Base-by-base conservation (phyloP, 2,797 vertebrate genomes). In the Cyprinella venusta region DNA sequence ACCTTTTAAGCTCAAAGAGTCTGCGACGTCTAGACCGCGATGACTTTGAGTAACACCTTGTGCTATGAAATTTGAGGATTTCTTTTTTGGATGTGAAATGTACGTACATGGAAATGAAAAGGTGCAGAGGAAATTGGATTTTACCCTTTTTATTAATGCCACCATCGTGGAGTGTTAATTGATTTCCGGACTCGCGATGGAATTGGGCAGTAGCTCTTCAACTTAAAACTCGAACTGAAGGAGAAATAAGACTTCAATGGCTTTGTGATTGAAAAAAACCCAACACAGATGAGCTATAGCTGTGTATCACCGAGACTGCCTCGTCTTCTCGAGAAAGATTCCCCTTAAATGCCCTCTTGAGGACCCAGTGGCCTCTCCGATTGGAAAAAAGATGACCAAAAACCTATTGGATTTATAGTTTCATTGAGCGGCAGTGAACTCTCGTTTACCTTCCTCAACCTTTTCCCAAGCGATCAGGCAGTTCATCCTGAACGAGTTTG, bases 401-500 rank as follows among this genome's bases (percentile, higher is more conserved):
- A 48, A 80, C 36, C 80, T 18, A 81, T 65, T 81, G 82, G 83
- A 85, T 84, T 71, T 82, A 72, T 70, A 71, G 54, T 70, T 67
- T 65, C 80, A 18, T 30, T 54, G 52, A 77, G 75, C 19, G 76
- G 67, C 19, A 42, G 67, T 9, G 12, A 59, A 61, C 56, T 76
- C 50, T 26, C 16, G n/a, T 69, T 68, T 56, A 67, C 71, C 40
- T 48, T 13, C 15, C 59, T 50, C 9, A 71, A 10, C 26, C 45
- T 82, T 79, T 74, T 67, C 48, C 59, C 33, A 5, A 68, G 72
- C 52, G 52, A 24, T 68, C 71, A 40, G 40, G 19, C 36, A 9
- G 8, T 36, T 78, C 71, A 84, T 88, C 63, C 71, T 24, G 83
- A 80, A 86, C 82, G 13, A 69, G 71, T 83, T 89, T 36, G 80